A percentile compares a stretch with the other conserved stretches of the same genome.
Conservation (phyloP, 1,140 invertebrate species). For the Ceratoteleas bidentatus region DNA sequence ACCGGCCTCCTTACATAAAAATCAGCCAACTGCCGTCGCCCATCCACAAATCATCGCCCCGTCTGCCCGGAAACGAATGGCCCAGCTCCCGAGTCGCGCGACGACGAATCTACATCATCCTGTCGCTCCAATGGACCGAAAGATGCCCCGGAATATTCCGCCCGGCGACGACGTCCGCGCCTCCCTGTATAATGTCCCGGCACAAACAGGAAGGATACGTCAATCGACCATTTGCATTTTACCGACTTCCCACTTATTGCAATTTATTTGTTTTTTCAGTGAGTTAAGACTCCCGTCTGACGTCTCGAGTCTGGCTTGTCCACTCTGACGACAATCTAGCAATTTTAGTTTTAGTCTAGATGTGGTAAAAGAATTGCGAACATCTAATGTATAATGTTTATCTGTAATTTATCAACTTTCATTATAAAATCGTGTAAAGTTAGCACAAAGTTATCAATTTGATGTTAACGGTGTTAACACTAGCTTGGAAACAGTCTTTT, state of each 20-base stretch:
- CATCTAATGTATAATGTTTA: too few species aligned
- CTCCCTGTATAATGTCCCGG: constrained; percentile 27
- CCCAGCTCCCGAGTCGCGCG: constrained; percentile 58
- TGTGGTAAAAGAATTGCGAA: too few species aligned
- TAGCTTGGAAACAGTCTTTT: too few species aligned
- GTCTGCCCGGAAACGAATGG: constrained; percentile 73
- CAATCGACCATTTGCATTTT: constrained; percentile 73
- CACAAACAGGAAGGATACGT: constrained; percentile 69
- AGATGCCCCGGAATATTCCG: constrained; percentile 70
- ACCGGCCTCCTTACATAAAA: constrained; percentile 77
- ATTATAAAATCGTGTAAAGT: too few species aligned
- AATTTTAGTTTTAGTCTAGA: too few species aligned
- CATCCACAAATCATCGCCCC: constrained; percentile 77
- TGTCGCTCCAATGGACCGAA: constrained; percentile 78
- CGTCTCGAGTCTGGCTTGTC: too few species aligned
- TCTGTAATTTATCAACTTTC: too few species aligned
- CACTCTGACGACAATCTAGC: too few species aligned
- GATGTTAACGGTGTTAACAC: too few species aligned
- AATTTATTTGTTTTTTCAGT: too few species aligned
- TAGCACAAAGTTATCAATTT: too few species aligned
- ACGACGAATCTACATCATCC: constrained; percentile 78
- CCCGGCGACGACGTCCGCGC: constrained; percentile 2
- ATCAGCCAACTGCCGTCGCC: constrained; percentile 75
- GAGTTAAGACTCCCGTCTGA: too few species aligned
- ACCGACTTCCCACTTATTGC: constrained; percentile 65